phyloP scores from a whole-genome alignment of 1,140 invertebrate genomes.

The Liolophura sinensis region DNA sequence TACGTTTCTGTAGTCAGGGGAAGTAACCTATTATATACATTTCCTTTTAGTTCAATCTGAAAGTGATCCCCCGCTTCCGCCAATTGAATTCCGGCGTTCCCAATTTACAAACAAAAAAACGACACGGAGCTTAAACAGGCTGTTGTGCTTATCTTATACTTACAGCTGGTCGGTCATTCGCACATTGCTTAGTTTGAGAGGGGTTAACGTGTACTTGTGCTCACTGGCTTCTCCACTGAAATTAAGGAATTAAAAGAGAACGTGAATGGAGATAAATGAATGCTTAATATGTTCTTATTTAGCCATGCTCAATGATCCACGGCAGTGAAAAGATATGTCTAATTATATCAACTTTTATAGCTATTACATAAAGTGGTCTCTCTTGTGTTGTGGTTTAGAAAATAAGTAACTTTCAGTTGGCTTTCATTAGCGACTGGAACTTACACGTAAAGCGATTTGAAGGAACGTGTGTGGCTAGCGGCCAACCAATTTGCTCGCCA shows the following conservation, averaged over 20 bases:
- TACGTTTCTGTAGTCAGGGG: not conserved
- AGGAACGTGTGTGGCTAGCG: too few relatives aligned
- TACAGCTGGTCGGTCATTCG: slow-evolving; percentile 49
- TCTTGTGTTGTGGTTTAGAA: not conserved
- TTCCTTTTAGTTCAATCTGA: not conserved
- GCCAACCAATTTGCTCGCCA: too few relatives aligned
- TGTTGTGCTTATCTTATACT: slow-evolving; percentile 20
- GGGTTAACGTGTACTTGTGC: slow-evolving; percentile 42
- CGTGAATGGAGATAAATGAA: not conserved
- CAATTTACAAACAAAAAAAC: not conserved
- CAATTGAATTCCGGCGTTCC: not conserved
- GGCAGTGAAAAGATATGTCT: not conserved
- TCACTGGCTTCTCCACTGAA: slow-evolving; percentile 43
- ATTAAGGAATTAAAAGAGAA: slow-evolving; percentile 15
- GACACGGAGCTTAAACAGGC: not conserved
- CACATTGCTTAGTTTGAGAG: slow-evolving; percentile 45
- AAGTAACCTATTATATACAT: not conserved
- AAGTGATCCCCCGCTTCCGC: not conserved
- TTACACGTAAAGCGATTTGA: too few relatives aligned
- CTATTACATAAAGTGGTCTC: not conserved
- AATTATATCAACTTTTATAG: not conserved
- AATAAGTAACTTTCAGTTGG: too few relatives aligned
- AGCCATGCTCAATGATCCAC: not conserved
- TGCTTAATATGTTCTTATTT: not conserved
- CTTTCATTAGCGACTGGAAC: too few relatives aligned